A percentile compares a stretch with the other conserved stretches of the same genome.
Evolutionary conservation across 2,888 invertebrate species (phyloP).

Genomic region (Eubasilissa splendida): DNA sequence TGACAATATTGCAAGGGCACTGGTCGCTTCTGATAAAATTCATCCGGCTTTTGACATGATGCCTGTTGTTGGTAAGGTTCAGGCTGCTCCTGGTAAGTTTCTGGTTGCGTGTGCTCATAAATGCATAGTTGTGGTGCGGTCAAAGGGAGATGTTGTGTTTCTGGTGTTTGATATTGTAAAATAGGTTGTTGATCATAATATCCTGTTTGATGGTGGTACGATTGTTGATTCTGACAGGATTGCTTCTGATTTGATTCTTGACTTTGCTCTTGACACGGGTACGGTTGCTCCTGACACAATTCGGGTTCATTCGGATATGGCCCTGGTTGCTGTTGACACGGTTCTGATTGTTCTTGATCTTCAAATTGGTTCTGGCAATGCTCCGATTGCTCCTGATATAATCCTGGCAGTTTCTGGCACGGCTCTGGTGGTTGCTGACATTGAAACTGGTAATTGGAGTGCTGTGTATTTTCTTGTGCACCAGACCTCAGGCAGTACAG

Average conservation of each 20-base stretch:
- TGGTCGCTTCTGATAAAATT: background rate
- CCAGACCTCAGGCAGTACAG: too few species aligned
- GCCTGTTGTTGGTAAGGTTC: too few species aligned
- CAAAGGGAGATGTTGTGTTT: background rate
- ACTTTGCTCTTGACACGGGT: background rate
- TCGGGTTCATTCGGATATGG: background rate
- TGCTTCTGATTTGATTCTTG: background rate
- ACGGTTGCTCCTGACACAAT: background rate
- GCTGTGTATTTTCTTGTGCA: background rate
- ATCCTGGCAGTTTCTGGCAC: background rate
- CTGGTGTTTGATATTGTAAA: background rate
- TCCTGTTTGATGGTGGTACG: background rate
- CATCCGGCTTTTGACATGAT: background rate
- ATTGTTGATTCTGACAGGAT: background rate
- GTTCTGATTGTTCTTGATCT: background rate
- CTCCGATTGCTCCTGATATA: background rate
- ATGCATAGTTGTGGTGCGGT: too few species aligned
- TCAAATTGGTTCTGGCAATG: background rate
- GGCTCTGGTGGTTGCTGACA: background rate
- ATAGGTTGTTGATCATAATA: background rate
- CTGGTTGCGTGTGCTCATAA: too few species aligned
- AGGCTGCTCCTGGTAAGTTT: too few species aligned
- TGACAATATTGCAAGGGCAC: background rate
- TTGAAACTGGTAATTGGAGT: background rate
- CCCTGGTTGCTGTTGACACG: background rate